Evolutionary conservation across 2,797 vertebrate species (phyloP).

Genomic region (Anableps anableps): DNA sequence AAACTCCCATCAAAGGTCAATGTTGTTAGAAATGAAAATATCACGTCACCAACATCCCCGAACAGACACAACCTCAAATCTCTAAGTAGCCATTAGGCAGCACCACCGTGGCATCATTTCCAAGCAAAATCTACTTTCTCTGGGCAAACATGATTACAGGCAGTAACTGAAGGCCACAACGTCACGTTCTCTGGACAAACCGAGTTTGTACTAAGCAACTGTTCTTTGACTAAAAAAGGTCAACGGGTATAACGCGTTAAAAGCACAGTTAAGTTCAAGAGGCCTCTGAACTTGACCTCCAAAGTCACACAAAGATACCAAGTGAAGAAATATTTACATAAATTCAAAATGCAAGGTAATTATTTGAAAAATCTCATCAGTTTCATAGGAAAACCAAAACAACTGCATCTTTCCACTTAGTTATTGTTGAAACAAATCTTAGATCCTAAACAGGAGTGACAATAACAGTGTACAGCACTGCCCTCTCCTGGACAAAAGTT

Average conservation of each 20-base stretch:
- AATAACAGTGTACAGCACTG: slow-evolving; percentile 25
- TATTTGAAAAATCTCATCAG: background rate
- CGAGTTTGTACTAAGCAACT: slow-evolving; percentile 31
- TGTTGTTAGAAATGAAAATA: slow-evolving; percentile 22
- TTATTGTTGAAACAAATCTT: background rate
- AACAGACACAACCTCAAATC: slow-evolving; percentile 56
- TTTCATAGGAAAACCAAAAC: background rate
- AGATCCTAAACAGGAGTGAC: too few relatives aligned
- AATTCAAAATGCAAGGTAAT: background rate
- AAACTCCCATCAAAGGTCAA: slow-evolving; percentile 37
- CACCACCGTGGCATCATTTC: slow-evolving; percentile 72
- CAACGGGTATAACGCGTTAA: background rate
- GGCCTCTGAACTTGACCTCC: background rate
- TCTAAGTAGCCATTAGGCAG: slow-evolving; percentile 47
- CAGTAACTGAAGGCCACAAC: slow-evolving; percentile 37
- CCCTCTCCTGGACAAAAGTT: slow-evolving; percentile 50
- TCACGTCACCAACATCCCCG: slow-evolving; percentile 7
- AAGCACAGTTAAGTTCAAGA: background rate
- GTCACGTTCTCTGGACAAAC: slow-evolving; percentile 17
- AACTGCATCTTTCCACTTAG: background rate
- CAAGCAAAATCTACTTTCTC: slow-evolving; percentile 66
- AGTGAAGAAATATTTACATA: background rate
- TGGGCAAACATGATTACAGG: slow-evolving; percentile 61
- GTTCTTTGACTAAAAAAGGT: slow-evolving; percentile 34
- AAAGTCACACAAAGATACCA: background rate